Conservation (phyloP, 1,140 invertebrate species). For the Cotesia vestalis region DNA sequence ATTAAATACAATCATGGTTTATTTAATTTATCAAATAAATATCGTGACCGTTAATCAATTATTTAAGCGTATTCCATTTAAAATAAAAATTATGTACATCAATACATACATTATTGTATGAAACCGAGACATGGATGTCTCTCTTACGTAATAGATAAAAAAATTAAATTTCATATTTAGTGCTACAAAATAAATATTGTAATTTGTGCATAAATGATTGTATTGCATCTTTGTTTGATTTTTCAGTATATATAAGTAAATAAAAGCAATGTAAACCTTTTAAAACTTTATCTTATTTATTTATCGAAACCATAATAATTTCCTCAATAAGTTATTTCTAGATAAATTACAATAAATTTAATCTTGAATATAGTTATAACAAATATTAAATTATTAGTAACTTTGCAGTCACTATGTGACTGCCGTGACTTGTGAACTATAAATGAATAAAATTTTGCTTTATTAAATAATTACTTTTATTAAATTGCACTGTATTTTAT, state of each 20-base stretch:
- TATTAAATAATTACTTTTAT: too few species aligned
- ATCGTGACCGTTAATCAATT: not conserved
- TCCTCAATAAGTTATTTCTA: not conserved
- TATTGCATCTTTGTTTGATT: slow-evolving; percentile 52
- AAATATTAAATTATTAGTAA: too few species aligned
- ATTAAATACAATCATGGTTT: too few species aligned
- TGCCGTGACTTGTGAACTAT: too few species aligned
- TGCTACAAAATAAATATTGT: slow-evolving; percentile 49
- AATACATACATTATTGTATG: slow-evolving; percentile 32
- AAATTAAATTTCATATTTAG: slow-evolving; percentile 36
- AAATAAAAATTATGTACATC: slow-evolving; percentile 20
- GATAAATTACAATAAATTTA: not conserved
- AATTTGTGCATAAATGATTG: slow-evolving; percentile 50
- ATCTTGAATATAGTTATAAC: too few species aligned
- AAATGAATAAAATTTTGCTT: too few species aligned
- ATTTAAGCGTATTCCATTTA: not conserved
- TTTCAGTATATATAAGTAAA: slow-evolving; percentile 41
- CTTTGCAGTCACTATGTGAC: too few species aligned
- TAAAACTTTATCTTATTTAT: not conserved
- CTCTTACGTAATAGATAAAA: slow-evolving; percentile 31
- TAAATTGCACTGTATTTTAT: too few species aligned
- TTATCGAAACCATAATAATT: not conserved
- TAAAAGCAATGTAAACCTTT: slow-evolving; percentile 45
- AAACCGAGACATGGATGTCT: slow-evolving; percentile 37
- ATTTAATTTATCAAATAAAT: not conserved